Evolutionary conservation across 1,140 invertebrate genomes (phyloP).

Genomic region (Papilio polyxenes): DNA sequence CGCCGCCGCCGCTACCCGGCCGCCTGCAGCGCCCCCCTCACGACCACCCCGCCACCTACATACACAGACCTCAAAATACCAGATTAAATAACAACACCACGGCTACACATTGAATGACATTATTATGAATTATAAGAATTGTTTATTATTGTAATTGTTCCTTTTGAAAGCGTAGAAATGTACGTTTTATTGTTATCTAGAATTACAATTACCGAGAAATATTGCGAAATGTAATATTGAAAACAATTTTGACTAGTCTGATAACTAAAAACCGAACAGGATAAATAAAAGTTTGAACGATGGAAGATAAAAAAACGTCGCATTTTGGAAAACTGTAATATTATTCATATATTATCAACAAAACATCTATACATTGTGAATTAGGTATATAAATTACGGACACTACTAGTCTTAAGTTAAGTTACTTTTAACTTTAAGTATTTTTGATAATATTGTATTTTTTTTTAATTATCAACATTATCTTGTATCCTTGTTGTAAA

Average conservation of each 20-base stretch:
- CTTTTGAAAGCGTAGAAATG: not conserved
- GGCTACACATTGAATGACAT: slow-evolving; percentile 14
- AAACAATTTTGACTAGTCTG: too few relatives aligned
- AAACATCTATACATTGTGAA: too few relatives aligned
- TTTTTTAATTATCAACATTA: not conserved
- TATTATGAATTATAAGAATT: not conserved
- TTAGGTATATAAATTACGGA: not conserved
- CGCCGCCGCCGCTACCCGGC: slow-evolving; percentile 61
- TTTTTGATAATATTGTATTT: not conserved
- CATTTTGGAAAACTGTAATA: too few relatives aligned
- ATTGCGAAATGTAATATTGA: too few relatives aligned
- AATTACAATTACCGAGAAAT: not conserved
- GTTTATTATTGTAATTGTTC: slow-evolving; percentile 2
- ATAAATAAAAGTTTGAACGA: too few relatives aligned
- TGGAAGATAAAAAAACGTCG: too few relatives aligned
- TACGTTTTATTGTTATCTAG: not conserved
- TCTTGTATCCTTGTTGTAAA: not conserved
- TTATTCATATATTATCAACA: too few relatives aligned
- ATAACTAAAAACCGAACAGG: too few relatives aligned
- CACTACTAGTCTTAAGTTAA: not conserved
- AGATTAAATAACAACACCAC: slow-evolving; percentile 47
- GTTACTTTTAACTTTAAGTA: not conserved
- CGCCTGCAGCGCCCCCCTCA: slow-evolving; percentile 68
- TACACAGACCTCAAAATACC: slow-evolving; percentile 51
- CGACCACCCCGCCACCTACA: slow-evolving; percentile 65